These are phyloP conservation scores for Melanostoma scalare DNA, from an alignment of 2,888 invertebrate species.

Conservation along the genomic window DNA sequence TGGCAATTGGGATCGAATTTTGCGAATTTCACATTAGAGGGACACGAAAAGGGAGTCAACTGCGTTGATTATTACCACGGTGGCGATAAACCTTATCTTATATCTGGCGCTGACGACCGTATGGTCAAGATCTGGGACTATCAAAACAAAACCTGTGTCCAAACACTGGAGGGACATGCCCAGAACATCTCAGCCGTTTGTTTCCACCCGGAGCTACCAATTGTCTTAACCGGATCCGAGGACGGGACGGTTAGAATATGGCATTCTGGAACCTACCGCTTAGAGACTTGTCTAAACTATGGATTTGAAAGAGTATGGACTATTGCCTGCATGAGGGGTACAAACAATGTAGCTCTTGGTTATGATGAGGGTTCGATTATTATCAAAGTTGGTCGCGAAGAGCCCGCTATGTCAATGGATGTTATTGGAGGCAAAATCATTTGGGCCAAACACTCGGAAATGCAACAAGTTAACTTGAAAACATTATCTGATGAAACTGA, in stretches of 20 bases:
- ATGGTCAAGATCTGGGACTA: conserved; percentile 99
- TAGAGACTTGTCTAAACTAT: conserved; percentile 98
- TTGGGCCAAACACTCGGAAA: conserved; percentile 99
- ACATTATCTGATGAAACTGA: conserved; percentile 84
- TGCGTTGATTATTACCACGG: conserved; percentile 99
- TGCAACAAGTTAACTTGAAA: conserved; percentile 89
- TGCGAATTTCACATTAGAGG: conserved; percentile 98
- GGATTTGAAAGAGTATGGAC: conserved; percentile 99
- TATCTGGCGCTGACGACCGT: conserved; percentile 99
- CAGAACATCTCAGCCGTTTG: conserved; percentile 97
- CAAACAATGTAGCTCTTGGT: conserved; percentile 97
- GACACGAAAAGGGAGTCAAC: conserved; percentile 99
- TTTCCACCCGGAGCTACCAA: conserved; percentile 99
- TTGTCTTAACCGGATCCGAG: conserved; percentile 98
- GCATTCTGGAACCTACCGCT: conserved; percentile 98
- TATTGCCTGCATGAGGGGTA: conserved; percentile 94
- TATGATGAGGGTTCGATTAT: conserved; percentile 83
- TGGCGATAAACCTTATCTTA: conserved; percentile 99
- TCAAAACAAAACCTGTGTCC: conserved; percentile 99
- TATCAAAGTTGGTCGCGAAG: conserved; percentile 91
- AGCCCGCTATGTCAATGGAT: conserved; percentile 99
- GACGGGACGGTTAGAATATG: conserved; percentile 98
- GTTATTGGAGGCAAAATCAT: conserved; percentile 98
- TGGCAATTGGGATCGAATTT: conserved; percentile 99
- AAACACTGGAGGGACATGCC: conserved; percentile 98